These are phyloP conservation scores for Eubasilissa regina DNA, from an alignment of 1,140 invertebrate species.

Conservation along the genomic window DNA sequence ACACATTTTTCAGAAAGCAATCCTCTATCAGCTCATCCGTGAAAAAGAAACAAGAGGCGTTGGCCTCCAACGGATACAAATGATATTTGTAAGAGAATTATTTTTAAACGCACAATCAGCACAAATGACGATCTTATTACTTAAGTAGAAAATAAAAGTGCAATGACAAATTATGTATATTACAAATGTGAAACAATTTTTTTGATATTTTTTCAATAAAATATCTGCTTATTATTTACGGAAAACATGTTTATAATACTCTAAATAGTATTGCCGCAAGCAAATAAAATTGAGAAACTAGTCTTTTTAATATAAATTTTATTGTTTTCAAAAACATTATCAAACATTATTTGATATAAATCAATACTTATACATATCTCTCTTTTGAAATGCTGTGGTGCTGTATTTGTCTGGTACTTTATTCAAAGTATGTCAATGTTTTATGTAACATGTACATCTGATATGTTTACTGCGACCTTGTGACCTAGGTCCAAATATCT, in stretches of 20 bases:
- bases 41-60: slow-evolving; percentile 65
- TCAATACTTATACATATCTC: too few relatives aligned
- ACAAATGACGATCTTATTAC: slow-evolving; percentile 8
- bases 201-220: background rate
- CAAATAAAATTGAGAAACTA: slow-evolving; percentile 14
- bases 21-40: slow-evolving; percentile 73
- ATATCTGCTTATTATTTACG: background rate
- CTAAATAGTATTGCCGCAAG: background rate
- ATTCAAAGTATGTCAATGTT: too few relatives aligned
- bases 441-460: too few relatives aligned
- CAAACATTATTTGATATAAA: too few relatives aligned
- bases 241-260: too few relatives aligned
- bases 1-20: slow-evolving; percentile 78
- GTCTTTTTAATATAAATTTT: slow-evolving; percentile 15
- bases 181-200: background rate
- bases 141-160: slow-evolving; percentile 33
- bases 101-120: background rate
- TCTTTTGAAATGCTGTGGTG: too few relatives aligned
- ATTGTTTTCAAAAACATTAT: background rate
- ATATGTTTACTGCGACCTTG: too few relatives aligned
- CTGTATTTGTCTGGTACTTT: too few relatives aligned
- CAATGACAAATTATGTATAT: slow-evolving; percentile 21
- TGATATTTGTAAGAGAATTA: slow-evolving; percentile 12
- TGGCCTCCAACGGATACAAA: slow-evolving; percentile 49
- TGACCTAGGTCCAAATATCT: too few relatives aligned